Conservation (phyloP, 2,797 vertebrate species). For the Rhinophrynus dorsalis region DNA sequence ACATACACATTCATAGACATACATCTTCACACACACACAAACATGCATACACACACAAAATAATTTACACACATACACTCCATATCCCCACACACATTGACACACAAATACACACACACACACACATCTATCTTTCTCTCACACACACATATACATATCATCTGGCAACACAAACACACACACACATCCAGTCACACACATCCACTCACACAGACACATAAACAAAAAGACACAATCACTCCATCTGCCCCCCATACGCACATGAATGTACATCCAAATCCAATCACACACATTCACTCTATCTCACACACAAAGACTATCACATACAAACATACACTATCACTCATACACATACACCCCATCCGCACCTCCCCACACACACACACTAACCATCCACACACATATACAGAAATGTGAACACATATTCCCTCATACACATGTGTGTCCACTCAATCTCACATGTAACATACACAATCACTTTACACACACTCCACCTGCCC, state of each 20-base stretch:
- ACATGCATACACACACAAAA: neutral
- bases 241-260: neutral
- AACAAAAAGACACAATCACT: too few relatives aligned
- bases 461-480: neutral
- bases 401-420: too few relatives aligned
- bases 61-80: neutral
- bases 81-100: neutral
- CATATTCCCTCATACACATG: too few relatives aligned
- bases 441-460: too few relatives aligned
- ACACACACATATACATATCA: neutral
- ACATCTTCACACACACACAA: neutral
- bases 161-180: neutral
- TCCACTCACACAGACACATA: neutral
- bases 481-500: neutral
- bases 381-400: neutral
- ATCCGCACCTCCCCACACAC: neutral
- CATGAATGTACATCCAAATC: neutral
- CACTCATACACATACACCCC: neutral
- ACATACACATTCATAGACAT: too few relatives aligned
- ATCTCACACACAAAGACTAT: neutral
- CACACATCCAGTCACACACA: neutral
- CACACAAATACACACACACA: slow-evolving; percentile 36
- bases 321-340: neutral
- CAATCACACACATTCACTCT: neutral
- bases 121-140: slow-evolving; percentile 51